Percentiles rank a stretch among this genome's conserved stretches.
Conservation (phyloP, 2,797 vertebrate species). For the Periparus ater region DNA sequence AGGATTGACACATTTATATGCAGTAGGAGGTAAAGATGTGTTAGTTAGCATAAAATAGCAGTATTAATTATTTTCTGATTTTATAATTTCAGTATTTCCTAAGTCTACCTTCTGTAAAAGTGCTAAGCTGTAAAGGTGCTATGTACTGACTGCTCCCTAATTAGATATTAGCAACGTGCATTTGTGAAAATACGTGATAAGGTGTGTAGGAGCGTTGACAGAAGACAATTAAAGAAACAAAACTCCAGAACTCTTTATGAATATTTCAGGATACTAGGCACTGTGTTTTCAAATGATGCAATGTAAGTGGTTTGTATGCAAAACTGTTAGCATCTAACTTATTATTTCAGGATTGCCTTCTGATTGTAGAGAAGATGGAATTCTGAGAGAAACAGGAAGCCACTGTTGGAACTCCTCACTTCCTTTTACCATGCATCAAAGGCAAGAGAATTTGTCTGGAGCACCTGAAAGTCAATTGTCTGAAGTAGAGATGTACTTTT, state of each 20-base stretch:
- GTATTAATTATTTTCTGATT: background rate
- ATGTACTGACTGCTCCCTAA: background rate
- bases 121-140: background rate
- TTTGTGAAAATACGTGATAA: background rate
- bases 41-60: background rate
- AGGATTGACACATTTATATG: background rate
- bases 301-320: background rate
- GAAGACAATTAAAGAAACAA: background rate
- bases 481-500: background rate
- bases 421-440: background rate
- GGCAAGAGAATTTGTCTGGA: background rate
- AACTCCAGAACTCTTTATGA: background rate
- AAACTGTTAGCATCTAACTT: background rate
- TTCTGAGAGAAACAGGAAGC: background rate
- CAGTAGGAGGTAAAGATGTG: background rate
- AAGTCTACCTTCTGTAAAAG: background rate
- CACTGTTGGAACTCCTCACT: background rate
- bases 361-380: background rate
- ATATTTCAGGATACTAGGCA: background rate
- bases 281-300: background rate
- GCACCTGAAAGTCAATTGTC: background rate
- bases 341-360: slow-evolving; percentile 50
- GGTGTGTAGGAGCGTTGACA: background rate
- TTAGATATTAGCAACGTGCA: background rate
- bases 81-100: background rate